These are phyloP conservation scores for Acrobasis suavella DNA, from an alignment of 2,888 invertebrate genomes.

Conservation along the genomic window DNA sequence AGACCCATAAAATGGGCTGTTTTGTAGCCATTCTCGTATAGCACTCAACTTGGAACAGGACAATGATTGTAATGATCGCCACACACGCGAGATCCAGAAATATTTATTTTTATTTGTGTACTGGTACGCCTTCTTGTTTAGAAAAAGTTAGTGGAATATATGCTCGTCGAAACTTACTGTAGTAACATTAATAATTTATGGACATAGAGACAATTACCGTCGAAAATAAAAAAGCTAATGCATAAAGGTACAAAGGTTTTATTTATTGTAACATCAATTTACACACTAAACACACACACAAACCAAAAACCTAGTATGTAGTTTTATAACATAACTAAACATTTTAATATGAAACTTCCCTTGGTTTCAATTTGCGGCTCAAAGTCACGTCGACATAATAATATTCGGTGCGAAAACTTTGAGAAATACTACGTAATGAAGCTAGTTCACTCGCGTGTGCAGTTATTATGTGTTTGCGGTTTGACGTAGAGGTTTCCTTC, in stretches of 20 bases:
- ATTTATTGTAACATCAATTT: too few species aligned
- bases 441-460: slow-evolving; percentile 1
- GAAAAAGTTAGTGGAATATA: background rate
- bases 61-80: slow-evolving; percentile 21
- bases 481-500: background rate
- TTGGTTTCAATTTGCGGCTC: slow-evolving; percentile 2
- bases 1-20: slow-evolving; percentile 12
- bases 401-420: slow-evolving; percentile 12
- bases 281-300: too few species aligned
- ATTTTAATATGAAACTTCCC: background rate
- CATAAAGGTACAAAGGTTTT: too few species aligned
- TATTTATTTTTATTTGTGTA: slow-evolving; percentile 19
- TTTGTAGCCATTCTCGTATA: slow-evolving; percentile 18
- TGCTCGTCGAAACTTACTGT: background rate
- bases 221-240: too few species aligned
- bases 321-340: too few species aligned
- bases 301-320: too few species aligned
- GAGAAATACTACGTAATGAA: slow-evolving; percentile 13
- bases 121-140: background rate
- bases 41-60: slow-evolving; percentile 19
- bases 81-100: slow-evolving; percentile 22
- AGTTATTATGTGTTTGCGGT: slow-evolving; percentile 9
- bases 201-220: too few species aligned
- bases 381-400: slow-evolving; percentile 13
- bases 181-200: too few species aligned